A percentile compares a stretch with the other conserved stretches of the same genome.
Evolutionary conservation across 2,888 invertebrate species (phyloP).

Genomic region (Bimastos eiseni): DNA sequence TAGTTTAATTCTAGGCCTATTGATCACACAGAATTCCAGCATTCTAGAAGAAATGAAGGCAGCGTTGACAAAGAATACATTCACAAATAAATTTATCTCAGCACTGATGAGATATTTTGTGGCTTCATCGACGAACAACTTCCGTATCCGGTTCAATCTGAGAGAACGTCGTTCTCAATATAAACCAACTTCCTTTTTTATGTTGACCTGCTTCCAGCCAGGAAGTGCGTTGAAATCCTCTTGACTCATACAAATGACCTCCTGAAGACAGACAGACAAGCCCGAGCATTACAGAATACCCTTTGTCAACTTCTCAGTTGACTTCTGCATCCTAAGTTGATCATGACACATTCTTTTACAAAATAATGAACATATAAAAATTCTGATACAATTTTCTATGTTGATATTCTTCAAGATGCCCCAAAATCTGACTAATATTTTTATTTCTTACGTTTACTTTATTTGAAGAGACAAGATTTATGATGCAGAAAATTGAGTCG

Average conservation of each 20-base stretch:
- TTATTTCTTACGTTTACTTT: too few species aligned
- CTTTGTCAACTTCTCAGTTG: neutral
- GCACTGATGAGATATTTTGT: neutral
- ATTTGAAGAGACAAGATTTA: too few species aligned
- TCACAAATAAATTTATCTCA: neutral
- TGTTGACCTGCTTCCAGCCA: conserved; percentile 85
- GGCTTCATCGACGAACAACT: neutral
- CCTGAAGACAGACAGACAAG: conserved; percentile 63
- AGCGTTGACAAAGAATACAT: neutral
- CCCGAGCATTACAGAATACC: neutral
- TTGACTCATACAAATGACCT: conserved; percentile 76
- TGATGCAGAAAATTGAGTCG: too few species aligned
- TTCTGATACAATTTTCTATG: too few species aligned
- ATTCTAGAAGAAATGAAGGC: neutral
- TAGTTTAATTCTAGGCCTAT: neutral
- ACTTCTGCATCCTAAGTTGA: too few species aligned
- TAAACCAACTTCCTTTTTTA: conserved; percentile 86
- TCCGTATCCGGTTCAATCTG: neutral
- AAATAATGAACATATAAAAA: too few species aligned
- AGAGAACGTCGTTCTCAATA: conserved; percentile 68
- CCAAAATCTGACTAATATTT: too few species aligned
- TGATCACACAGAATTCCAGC: neutral
- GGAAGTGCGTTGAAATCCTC: conserved; percentile 83
- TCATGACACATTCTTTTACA: too few species aligned
- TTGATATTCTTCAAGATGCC: too few species aligned